phyloP scores from a whole-genome alignment of 2,888 invertebrate species.

The Orchestes rusci region DNA sequence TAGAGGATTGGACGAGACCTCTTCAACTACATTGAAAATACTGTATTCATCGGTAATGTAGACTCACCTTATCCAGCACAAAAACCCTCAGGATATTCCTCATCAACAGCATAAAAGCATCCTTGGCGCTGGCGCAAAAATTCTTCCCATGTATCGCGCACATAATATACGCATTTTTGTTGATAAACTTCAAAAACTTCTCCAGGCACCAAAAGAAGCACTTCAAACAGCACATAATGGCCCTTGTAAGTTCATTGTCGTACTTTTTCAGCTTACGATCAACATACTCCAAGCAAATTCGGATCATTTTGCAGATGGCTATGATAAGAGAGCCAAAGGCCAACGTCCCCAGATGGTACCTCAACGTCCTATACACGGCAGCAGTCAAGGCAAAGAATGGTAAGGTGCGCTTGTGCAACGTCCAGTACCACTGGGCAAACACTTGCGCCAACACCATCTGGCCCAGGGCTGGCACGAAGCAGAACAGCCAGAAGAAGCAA shows the following conservation, averaged over 20 bases:
- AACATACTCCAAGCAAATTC: conserved; percentile 75
- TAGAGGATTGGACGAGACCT: too few relatives aligned
- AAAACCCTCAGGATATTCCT: conserved; percentile 73
- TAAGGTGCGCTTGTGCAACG: conserved; percentile 70
- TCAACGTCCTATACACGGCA: conserved; percentile 63
- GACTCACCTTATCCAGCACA: conserved; percentile 66
- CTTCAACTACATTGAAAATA: too few relatives aligned
- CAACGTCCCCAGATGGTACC: conserved; percentile 79
- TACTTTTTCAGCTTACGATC: conserved; percentile 79
- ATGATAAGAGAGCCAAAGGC: conserved; percentile 90
- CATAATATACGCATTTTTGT: conserved; percentile 90
- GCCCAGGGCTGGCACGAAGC: conserved; percentile 81
- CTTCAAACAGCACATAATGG: conserved; percentile 65
- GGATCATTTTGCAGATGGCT: conserved; percentile 81
- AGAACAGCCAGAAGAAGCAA: conserved; percentile 83
- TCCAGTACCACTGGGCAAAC: conserved; percentile 94
- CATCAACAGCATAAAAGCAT: conserved; percentile 83
- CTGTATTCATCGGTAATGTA: too few relatives aligned
- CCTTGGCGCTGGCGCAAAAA: conserved; percentile 84
- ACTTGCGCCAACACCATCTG: conserved; percentile 88
- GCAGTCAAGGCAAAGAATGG: conserved; percentile 76
- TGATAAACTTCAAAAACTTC: conserved; percentile 75
- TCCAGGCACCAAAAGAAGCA: conserved; percentile 87
- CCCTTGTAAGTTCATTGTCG: conserved; percentile 62
- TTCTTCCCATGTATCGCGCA: conserved; percentile 90